Evolutionary conservation across 2,113 vertebrate genomes (phyloP).

Genomic region (Zosterops borbonicus): DNA sequence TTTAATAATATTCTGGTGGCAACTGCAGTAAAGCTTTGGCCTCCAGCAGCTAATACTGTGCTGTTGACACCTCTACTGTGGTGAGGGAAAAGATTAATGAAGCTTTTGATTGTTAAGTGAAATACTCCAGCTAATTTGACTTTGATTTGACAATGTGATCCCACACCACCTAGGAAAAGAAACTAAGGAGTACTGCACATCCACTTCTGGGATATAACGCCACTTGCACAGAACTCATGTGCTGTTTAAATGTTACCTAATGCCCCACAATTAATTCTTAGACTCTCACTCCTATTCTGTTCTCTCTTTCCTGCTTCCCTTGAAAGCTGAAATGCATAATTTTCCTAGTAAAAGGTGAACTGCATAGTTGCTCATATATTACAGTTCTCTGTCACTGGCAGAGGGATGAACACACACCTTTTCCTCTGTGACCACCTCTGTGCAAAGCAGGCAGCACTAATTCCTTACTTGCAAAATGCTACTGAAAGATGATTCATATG

Average conservation of each 20-base stretch:
- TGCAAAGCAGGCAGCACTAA: neutral
- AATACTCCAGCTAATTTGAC: neutral
- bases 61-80: rapidly evolving
- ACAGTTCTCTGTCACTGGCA: neutral
- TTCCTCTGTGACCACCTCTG: neutral
- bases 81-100: neutral
- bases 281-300: neutral
- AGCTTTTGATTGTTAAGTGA: neutral
- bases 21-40: neutral
- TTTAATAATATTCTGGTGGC: neutral
- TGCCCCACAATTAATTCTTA: neutral
- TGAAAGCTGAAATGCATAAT: neutral
- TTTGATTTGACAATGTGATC: neutral
- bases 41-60: neutral
- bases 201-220: neutral
- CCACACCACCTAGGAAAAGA: neutral
- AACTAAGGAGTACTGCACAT: neutral
- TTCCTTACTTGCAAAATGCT: neutral
- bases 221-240: neutral
- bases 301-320: neutral
- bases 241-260: neutral
- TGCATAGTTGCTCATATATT: neutral
- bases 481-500: rapidly evolving
- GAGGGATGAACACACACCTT: neutral
- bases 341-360: neutral